phyloP scores from a whole-genome alignment of 2,113 vertebrate species.

The Hepsetus odoe region DNA sequence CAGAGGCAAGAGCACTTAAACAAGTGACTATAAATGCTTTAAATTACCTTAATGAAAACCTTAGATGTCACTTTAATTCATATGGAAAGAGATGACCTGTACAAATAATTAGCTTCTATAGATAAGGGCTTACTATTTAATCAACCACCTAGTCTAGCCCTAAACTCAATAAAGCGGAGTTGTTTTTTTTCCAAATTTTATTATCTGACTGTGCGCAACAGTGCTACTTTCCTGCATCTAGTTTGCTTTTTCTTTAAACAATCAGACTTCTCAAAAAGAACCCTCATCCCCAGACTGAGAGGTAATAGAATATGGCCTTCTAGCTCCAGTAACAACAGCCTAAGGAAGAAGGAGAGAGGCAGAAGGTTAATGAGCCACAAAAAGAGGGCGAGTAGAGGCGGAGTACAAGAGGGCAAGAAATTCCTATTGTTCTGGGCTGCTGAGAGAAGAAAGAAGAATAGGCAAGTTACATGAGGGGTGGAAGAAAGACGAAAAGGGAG shows the following conservation, averaged over 20 bases:
- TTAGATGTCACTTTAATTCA: constrained; percentile 4
- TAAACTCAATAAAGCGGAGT: too few species aligned
- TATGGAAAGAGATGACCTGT: neutral
- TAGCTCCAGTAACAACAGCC: constrained; percentile 24
- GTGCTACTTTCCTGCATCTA: neutral
- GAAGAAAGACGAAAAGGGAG: constrained; percentile 18
- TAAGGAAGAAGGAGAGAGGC: constrained; percentile 34
- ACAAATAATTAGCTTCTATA: neutral
- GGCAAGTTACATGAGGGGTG: neutral
- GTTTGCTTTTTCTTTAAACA: neutral
- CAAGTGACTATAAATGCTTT: neutral
- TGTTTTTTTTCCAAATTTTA: too few species aligned
- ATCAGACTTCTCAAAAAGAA: neutral
- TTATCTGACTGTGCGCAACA: too few species aligned
- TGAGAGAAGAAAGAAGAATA: constrained; percentile 36
- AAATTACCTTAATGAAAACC: neutral
- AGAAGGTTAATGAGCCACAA: constrained; percentile 55
- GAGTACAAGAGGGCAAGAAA: constrained; percentile 26
- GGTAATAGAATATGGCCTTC: constrained; percentile 9
- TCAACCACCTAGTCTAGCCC: neutral
- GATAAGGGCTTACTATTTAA: neutral
- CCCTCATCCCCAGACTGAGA: neutral
- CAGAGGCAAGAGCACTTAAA: too few species aligned
- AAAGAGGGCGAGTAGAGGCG: constrained; percentile 28
- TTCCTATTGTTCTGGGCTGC: constrained; percentile 48